These are phyloP conservation scores for Drosophila rellima DNA, from an alignment of 2,888 invertebrate species.

Conservation along the genomic window DNA sequence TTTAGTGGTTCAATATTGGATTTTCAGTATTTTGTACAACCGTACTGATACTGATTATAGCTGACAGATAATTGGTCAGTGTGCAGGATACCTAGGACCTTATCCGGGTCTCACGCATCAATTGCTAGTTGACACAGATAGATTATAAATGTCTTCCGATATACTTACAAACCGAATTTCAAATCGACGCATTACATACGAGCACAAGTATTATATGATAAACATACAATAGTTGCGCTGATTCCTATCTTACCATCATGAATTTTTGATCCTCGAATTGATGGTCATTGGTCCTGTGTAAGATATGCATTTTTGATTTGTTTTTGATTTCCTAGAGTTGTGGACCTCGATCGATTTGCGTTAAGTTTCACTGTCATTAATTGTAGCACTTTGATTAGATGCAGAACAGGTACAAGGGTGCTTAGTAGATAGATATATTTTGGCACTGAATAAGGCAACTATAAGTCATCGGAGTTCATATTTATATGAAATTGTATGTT, in stretches of 20 bases:
- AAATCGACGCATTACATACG: background rate
- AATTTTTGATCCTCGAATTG: constrained; percentile 86
- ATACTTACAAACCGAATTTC: background rate
- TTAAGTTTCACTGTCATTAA: constrained; percentile 33
- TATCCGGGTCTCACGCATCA: constrained; percentile 12
- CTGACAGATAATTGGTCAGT: constrained; percentile 70
- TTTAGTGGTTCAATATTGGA: constrained; percentile 56
- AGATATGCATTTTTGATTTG: constrained; percentile 83
- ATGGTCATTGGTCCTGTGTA: constrained; percentile 85
- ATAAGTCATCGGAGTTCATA: constrained; percentile 51
- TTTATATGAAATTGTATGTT: constrained; percentile 23
- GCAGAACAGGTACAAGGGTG: constrained; percentile 69
- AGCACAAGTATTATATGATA: background rate
- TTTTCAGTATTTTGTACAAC: constrained; percentile 56
- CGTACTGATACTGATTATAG: constrained; percentile 54
- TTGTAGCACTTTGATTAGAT: constrained; percentile 46
- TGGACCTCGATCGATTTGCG: constrained; percentile 10
- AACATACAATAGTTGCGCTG: background rate
- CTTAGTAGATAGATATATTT: constrained; percentile 62
- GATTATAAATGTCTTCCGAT: background rate
- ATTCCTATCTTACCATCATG: constrained; percentile 84
- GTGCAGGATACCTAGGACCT: constrained; percentile 21
- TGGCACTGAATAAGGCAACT: constrained; percentile 78
- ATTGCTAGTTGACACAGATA: constrained; percentile 18
- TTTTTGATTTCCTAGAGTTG: constrained; percentile 16